Conservation (phyloP, 2,797 vertebrate species). For the Diplodus sargus region DNA sequence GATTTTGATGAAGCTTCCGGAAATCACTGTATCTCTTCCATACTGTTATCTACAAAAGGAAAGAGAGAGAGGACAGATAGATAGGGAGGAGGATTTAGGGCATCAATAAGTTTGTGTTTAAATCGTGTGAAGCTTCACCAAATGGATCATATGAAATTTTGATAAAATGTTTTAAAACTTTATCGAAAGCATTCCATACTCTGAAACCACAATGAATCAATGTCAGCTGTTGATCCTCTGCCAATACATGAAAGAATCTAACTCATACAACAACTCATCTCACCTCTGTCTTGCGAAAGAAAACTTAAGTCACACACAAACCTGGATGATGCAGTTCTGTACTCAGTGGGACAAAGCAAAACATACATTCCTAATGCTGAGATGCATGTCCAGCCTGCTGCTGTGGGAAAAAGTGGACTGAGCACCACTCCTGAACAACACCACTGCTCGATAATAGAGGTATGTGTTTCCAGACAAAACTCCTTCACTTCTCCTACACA, state of each 20-base stretch:
- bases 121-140: background rate
- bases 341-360: conserved; percentile 21
- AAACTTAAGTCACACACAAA: conserved; percentile 28
- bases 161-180: background rate
- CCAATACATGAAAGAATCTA: background rate
- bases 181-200: background rate
- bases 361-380: conserved; percentile 10
- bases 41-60: conserved; percentile 90
- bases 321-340: conserved; percentile 6
- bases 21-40: conserved; percentile 99
- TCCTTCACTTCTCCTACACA: conserved; percentile 33
- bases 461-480: conserved; percentile 34
- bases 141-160: background rate
- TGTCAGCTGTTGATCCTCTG: background rate
- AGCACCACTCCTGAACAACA: conserved; percentile 33
- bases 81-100: background rate
- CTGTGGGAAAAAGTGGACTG: conserved; percentile 27
- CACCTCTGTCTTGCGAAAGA: background rate
- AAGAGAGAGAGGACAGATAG: conserved; percentile 9
- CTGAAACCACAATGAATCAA: background rate
- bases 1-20: conserved; percentile 95
- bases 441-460: conserved; percentile 32
- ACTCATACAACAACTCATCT: background rate
- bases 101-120: background rate
- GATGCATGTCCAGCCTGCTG: background rate